phyloP scores from a whole-genome alignment of 2,113 vertebrate species.

The Gavialis gangeticus region DNA sequence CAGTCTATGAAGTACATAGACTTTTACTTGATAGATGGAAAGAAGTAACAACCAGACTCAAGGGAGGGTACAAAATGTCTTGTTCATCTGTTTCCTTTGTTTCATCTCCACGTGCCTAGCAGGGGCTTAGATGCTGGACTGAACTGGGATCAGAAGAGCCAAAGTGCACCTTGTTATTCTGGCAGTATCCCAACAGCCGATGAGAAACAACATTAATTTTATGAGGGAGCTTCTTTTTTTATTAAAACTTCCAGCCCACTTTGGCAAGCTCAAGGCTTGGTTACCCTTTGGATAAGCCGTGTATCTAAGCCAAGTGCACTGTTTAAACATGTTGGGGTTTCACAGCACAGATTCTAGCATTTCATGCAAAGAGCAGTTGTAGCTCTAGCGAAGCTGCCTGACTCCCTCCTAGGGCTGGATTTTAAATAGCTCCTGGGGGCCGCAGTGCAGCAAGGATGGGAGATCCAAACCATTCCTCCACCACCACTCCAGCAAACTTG shows the following conservation, averaged over 20 bases:
- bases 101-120: background rate
- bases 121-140: background rate
- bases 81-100: background rate
- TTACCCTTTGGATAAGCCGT: background rate
- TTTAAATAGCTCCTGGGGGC: background rate
- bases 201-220: background rate
- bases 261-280: background rate
- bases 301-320: background rate
- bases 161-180: background rate
- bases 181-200: background rate
- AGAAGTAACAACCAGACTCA: background rate
- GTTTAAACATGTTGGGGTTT: background rate
- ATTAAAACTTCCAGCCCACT: background rate
- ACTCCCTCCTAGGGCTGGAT: background rate
- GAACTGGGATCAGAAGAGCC: background rate
- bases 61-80: background rate
- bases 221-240: background rate
- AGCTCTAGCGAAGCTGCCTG: background rate
- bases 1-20: too few relatives aligned
- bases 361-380: background rate
- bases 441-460: background rate
- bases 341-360: background rate
- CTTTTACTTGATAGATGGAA: too few relatives aligned
- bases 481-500: background rate
- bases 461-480: background rate